Evolutionary conservation across 2,888 invertebrate genomes (phyloP).

Genomic region (Amitus sp.): DNA sequence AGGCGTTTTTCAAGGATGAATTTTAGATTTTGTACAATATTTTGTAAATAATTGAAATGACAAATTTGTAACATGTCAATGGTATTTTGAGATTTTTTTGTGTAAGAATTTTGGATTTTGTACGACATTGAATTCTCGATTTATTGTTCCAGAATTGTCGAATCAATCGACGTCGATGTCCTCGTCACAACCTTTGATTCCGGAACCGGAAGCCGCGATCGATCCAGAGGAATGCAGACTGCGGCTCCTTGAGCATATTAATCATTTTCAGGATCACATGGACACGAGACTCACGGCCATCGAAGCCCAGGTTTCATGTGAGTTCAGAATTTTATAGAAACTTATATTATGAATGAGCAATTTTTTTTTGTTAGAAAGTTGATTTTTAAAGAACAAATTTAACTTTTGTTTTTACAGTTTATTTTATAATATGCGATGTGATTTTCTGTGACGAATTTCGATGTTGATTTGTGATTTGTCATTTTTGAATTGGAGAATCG

Average conservation of each 20-base stretch:
- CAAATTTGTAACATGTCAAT: too few relatives aligned
- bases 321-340: slow-evolving; percentile 37
- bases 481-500: too few relatives aligned
- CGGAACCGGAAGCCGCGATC: slow-evolving; percentile 85
- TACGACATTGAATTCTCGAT: slow-evolving; percentile 4
- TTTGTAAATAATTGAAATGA: too few relatives aligned
- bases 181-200: slow-evolving; percentile 67
- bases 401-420: too few relatives aligned
- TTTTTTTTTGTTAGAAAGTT: neutral
- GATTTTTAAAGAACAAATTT: too few relatives aligned
- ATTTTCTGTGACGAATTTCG: neutral
- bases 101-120: too few relatives aligned
- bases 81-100: too few relatives aligned
- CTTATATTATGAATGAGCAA: too few relatives aligned
- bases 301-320: slow-evolving; percentile 77
- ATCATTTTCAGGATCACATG: slow-evolving; percentile 78
- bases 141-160: slow-evolving; percentile 27
- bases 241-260: slow-evolving; percentile 80
- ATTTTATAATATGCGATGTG: too few relatives aligned
- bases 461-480: too few relatives aligned
- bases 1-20: neutral
- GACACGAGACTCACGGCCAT: slow-evolving; percentile 78
- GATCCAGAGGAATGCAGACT: slow-evolving; percentile 82
- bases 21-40: too few relatives aligned
- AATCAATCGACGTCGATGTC: slow-evolving; percentile 30